These are phyloP conservation scores for Sitobion miscanthi DNA, from an alignment of 1,140 invertebrate genomes.

Conservation along the genomic window DNA sequence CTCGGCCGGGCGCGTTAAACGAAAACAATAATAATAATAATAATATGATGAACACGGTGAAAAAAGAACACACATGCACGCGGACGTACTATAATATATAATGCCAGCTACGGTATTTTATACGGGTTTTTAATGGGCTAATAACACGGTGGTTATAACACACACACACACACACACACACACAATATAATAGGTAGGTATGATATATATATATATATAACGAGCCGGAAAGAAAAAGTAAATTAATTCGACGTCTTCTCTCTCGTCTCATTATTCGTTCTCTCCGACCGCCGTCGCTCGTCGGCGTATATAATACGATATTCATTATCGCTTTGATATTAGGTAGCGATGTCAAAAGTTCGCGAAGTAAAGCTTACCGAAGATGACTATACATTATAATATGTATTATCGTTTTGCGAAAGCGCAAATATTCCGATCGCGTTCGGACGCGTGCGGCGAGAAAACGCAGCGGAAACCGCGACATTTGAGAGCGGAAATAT, in stretches of 20 bases:
- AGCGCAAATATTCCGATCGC: too few species aligned
- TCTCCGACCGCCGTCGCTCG: neutral
- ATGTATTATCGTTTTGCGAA: too few species aligned
- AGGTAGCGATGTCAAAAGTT: too few species aligned
- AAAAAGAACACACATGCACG: neutral
- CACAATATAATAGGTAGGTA: neutral
- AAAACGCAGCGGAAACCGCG: too few species aligned
- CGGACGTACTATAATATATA: neutral
- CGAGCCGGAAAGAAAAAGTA: neutral
- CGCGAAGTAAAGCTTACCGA: too few species aligned
- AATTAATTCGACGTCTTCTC: slow-evolving; percentile 1
- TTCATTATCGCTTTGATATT: neutral
- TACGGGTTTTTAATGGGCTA: slow-evolving; percentile 48
- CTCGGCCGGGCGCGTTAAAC: neutral
- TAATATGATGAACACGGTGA: neutral
- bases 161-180: neutral
- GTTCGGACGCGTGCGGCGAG: too few species aligned
- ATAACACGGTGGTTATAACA: slow-evolving; percentile 38
- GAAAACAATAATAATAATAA: neutral
- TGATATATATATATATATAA: too few species aligned
- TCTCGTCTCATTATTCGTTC: neutral
- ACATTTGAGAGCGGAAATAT: too few species aligned
- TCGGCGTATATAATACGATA: neutral
- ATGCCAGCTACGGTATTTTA: slow-evolving; percentile 12
- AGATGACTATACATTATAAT: too few species aligned